A percentile compares a stretch with the other conserved stretches of the same genome.
Evolutionary conservation across 2,113 vertebrate genomes (phyloP).

Genomic region (Nibea albiflora): DNA sequence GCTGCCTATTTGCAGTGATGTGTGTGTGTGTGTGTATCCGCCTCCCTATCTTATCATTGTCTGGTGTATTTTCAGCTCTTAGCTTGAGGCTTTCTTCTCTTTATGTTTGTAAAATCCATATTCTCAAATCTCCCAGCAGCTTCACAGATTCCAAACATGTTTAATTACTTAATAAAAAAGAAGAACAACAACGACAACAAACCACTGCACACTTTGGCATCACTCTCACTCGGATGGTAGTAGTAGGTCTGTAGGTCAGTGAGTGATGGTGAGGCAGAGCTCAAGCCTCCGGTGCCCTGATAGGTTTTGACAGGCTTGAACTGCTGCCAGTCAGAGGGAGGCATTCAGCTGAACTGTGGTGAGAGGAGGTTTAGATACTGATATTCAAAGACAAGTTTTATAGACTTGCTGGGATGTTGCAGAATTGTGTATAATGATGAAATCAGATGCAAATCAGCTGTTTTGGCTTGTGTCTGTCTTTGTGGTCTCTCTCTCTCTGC

Average conservation of each 20-base stretch:
- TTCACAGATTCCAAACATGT: constrained; percentile 24
- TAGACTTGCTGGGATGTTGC: background rate
- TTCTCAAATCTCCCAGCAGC: constrained; percentile 21
- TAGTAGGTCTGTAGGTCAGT: constrained; percentile 78
- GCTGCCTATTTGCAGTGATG: constrained; percentile 41
- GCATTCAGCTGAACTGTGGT: constrained; percentile 51
- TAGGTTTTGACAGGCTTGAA: constrained; percentile 71
- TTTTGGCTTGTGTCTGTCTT: constrained; percentile 40
- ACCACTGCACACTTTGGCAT: background rate
- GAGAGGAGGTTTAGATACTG: constrained; percentile 37
- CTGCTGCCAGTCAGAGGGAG: constrained; percentile 67
- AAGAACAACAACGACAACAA: background rate
- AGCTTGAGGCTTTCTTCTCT: constrained; percentile 31
- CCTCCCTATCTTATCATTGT: constrained; percentile 14
- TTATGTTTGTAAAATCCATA: constrained; percentile 51
- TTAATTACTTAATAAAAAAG: constrained; percentile 16
- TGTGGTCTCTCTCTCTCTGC: constrained; percentile 31
- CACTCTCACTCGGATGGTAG: constrained; percentile 48
- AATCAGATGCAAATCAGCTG: constrained; percentile 57
- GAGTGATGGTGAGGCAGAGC: constrained; percentile 46
- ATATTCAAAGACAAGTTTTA: constrained; percentile 25
- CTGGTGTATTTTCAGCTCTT: constrained; percentile 42
- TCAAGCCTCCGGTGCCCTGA: constrained; percentile 60
- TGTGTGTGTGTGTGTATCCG: background rate
- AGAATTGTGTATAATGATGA: constrained; percentile 34